Evolutionary conservation across 2,888 invertebrate genomes (phyloP), one percentile per base, ranked within the genome.

Genomic region (Cephus spinipes): DNA sequence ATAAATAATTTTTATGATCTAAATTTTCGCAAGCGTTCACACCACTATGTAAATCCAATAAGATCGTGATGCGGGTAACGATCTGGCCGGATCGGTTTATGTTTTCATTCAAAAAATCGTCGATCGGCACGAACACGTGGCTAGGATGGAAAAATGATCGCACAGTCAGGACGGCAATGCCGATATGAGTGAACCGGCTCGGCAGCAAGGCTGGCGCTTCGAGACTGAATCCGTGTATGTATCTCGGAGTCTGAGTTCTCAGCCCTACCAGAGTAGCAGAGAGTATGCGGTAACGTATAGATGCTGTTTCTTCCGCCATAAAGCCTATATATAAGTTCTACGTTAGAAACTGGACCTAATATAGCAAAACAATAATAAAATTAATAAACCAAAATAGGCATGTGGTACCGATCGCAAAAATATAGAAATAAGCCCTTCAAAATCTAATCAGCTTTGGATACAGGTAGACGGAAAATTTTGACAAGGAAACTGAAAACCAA

Each of bases 171-270:
- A 73, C 75, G 76, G 68, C 73, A 76, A 69, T 73, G 34, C 71
- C 34, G 75, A 40, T 40, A 40, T 40, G 40, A 33, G 69, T 79
- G 77, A 73, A 78, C 78, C 80, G 68, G 80, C 79, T 83, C 80
- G 79, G 82, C 79, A 80, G 80, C 80, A 79, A 82, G 83, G 80
- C 83, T 81, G 83, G 80, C 83, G 79, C 86, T 87, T 88, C 83
- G 85, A 87, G 87, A 87, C 87, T 87, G 87, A 87, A 83, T 83
- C 85, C 84, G 83, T 85, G 85, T 84, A 83, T 84, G 83, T 84
- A 80, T 87, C 85, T 82, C 86, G 83, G 82, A 84, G 85, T 83
- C 83, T 85, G 85, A 87, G 83, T 85, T 87, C 85, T 83, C 85
- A 79, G 84, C 88, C 87, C 87, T 88, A 87, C 85, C 87, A 85